Percentiles rank a stretch among this genome's conserved stretches.
phyloP scores from a whole-genome alignment of 2,888 invertebrate genomes.

The Tipula vernalis region DNA sequence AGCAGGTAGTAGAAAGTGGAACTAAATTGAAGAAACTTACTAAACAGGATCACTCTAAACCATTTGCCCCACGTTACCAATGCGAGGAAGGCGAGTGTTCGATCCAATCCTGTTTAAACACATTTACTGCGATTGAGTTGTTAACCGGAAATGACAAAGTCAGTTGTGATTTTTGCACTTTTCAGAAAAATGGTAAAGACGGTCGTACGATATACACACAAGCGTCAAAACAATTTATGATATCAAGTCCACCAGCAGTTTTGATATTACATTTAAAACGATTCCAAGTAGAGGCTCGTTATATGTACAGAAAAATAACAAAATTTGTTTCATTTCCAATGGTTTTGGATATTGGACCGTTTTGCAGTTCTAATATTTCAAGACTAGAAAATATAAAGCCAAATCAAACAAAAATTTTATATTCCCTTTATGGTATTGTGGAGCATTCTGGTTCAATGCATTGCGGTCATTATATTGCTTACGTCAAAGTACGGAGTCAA shows the following conservation, averaged over 20 bases:
- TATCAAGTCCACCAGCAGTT: conserved; percentile 85
- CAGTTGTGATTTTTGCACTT: conserved; percentile 79
- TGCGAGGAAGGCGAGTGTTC: conserved; percentile 70
- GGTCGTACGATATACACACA: conserved; percentile 67
- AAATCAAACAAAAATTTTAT: conserved; percentile 58
- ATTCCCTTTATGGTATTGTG: conserved; percentile 89
- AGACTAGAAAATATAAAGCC: conserved; percentile 47
- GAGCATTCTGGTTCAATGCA: conserved; percentile 87
- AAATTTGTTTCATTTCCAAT: conserved; percentile 80
- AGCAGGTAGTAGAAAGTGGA: conserved; percentile 18
- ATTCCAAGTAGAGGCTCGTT: conserved; percentile 70
- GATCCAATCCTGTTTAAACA: conserved; percentile 78
- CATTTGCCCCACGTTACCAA: conserved; percentile 47
- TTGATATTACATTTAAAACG: conserved; percentile 91
- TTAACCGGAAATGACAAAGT: conserved; percentile 89
- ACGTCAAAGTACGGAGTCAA: conserved; percentile 71
- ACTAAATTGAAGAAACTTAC: conserved; percentile 24
- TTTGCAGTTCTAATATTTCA: conserved; percentile 59
- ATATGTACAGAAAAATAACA: conserved; percentile 69
- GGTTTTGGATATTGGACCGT: conserved; percentile 77
- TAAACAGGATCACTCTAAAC: neutral
- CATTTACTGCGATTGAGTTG: conserved; percentile 83
- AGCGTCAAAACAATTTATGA: conserved; percentile 72
- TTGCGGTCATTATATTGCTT: conserved; percentile 81
- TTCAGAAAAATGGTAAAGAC: conserved; percentile 37